Evolutionary conservation across 1,140 invertebrate species (phyloP).

Genomic region (Ephestia elutella): DNA sequence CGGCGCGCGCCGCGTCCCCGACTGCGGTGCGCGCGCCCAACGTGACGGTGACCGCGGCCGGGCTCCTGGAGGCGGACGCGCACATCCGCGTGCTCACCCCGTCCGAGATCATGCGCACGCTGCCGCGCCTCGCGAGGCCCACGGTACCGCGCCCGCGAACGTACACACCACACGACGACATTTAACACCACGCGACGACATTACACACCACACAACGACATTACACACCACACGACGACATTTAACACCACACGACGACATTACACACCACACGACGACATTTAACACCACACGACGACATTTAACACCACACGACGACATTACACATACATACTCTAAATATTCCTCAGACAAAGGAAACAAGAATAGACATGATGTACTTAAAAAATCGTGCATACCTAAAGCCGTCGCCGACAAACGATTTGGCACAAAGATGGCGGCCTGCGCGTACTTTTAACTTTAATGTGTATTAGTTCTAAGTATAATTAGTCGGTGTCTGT

Average conservation of each 20-base stretch:
- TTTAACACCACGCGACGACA: background rate
- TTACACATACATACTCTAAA: no score
- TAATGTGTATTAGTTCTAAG: no score
- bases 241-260: background rate
- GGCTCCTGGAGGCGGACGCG: constrained; percentile 77
- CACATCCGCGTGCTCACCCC: constrained; percentile 89
- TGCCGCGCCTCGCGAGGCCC: constrained; percentile 82
- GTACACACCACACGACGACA: constrained; percentile 45
- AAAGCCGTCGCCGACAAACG: no score
- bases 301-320: background rate
- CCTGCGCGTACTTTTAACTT: no score
- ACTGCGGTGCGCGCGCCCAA: constrained; percentile 73
- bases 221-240: constrained; percentile 42
- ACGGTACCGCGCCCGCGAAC: constrained; percentile 35
- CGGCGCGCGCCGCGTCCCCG: constrained; percentile 37
- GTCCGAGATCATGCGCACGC: constrained; percentile 90
- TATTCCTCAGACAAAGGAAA: no score
- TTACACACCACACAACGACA: background rate
- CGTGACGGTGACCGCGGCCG: constrained; percentile 76
- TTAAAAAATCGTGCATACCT: no score
- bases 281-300: constrained; percentile 42
- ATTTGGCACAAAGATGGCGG: no score
- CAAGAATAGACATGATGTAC: no score
- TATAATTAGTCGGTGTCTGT: no score
- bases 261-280: background rate